Conservation (phyloP, 2,113 vertebrate species). For the Myotis brandtii region DNA sequence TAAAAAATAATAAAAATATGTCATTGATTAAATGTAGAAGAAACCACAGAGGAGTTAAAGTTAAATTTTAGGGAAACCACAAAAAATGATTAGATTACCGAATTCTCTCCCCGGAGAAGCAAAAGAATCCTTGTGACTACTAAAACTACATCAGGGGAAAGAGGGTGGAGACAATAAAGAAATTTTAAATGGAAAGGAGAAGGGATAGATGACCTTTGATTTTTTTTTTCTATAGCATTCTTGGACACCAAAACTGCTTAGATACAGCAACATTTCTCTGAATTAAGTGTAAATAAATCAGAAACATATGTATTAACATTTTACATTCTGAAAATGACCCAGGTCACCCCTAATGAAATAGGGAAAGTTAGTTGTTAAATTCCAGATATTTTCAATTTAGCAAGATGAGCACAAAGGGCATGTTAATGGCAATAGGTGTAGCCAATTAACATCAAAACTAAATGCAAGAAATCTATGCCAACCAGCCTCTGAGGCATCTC, state of each 20-base stretch:
- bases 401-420: neutral
- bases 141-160: neutral
- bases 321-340: slow-evolving; percentile 44
- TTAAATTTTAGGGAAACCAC: slow-evolving; percentile 62
- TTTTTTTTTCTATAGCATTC: slow-evolving; percentile 26
- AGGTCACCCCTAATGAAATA: neutral
- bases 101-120: neutral
- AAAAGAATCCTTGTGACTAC: neutral
- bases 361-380: slow-evolving; percentile 31
- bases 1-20: slow-evolving; percentile 3
- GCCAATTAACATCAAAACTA: neutral
- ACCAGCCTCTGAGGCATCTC: neutral
- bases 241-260: slow-evolving; percentile 54
- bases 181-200: slow-evolving; percentile 13
- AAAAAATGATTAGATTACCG: slow-evolving; percentile 52
- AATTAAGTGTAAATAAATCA: slow-evolving; percentile 73
- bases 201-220: neutral
- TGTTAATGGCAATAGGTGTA: neutral
- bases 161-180: neutral
- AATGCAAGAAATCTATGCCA: neutral
- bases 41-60: slow-evolving; percentile 41
- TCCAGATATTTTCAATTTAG: slow-evolving; percentile 36
- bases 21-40: neutral
- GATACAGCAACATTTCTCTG: slow-evolving; percentile 53
- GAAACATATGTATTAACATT: slow-evolving; percentile 65